Base-by-base conservation (phyloP, 2,888 invertebrate genomes). In the Baronia brevicornis region DNA sequence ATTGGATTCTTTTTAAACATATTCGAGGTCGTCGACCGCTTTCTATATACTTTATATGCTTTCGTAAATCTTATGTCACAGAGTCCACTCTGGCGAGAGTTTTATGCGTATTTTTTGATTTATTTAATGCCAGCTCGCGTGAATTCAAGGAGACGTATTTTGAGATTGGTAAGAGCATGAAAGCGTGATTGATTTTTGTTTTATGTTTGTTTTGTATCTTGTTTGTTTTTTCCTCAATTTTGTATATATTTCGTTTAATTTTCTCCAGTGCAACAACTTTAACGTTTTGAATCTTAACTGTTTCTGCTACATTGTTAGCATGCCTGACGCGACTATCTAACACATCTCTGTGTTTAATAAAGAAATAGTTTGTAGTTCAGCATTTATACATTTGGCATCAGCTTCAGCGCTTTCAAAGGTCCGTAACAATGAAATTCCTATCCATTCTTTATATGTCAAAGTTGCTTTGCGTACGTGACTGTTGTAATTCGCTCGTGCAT, bases 1-100 rank as follows among this genome's bases (percentile, higher is more conserved):
- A 43, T 43, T 25, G 38, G 19, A 34, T 19, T 27, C 26, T 39
- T 29, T 25, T 30, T 30, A 34, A 33, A 38, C 30, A 37, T 29
- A 35, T 41, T 54, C 51, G 54, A 54, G 71, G 69, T 73, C 67
- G 58, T 54, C 56, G 65, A 39, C 65, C 72, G 70, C 75, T 75
- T 75, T 77, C 77, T 71, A 70, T 51, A 44, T 48, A 53, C 53
- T 49, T 56, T 41, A 44, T 59, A 54, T 58, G 58, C 59, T 60
- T 60, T 59, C 57, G 54, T 60, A 57, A 54, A 59, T 63, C 55
- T 74, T 73, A 73, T 68, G 63, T 72, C 65, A 73, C 54, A 42
- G 51, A 51, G 44, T 54, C 46, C 38, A 48, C 14, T 8, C 8
- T 14, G 20, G n/a, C n/a, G n/a, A n/a, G n/a, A n/a, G n/a, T n/a